Evolutionary conservation across 1,140 invertebrate genomes (phyloP), one percentile per base, ranked within the genome.

Genomic region (Trissolcus basalis): DNA sequence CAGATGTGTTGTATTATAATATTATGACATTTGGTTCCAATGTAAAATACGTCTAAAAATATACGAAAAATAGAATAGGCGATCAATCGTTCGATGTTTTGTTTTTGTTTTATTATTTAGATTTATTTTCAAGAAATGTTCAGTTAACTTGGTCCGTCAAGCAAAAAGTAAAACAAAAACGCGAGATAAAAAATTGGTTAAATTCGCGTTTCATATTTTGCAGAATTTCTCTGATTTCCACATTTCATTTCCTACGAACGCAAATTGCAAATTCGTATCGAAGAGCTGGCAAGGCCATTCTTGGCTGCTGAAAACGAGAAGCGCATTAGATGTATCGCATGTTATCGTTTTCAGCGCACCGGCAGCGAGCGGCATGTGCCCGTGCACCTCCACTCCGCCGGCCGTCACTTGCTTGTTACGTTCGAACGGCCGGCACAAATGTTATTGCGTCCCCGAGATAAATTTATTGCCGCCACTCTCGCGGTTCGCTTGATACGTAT

Each of bases 371-470:
- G 55, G 60, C 55, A 51, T 65, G 53, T 53, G 69, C 69, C 27
- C 32, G 65, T 69, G 44, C 41, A 13, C 14, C 33, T 15, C 13
- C 45, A 33, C 51, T 44, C 16, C 45, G 51, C 58, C 51, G 44
- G 41, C 49, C 48, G 55, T 49, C 58, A 58, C 45, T 61, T 61
- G 58, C 48, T 58, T 54, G 70, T 60, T 73, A 67, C 70, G 56
- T 73, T 73, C 61, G 61, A 73, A 60, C 70, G 56, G 63, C 55
- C 61, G 45, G 70, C 49, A 53, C 70, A 73, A 73, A 74, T 74
- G 71, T 74, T 74, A 68, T 74, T 74, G 71, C 71, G 63, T 60
- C 63, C 56, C 58, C 14, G 63, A 74, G 63, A 68, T 68, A 74
- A 74, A 74, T 74, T 68, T 74, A 74, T 74, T 63, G 50, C 63